phyloP scores from a whole-genome alignment of 2,888 invertebrate species.

The Mythimna impura region DNA sequence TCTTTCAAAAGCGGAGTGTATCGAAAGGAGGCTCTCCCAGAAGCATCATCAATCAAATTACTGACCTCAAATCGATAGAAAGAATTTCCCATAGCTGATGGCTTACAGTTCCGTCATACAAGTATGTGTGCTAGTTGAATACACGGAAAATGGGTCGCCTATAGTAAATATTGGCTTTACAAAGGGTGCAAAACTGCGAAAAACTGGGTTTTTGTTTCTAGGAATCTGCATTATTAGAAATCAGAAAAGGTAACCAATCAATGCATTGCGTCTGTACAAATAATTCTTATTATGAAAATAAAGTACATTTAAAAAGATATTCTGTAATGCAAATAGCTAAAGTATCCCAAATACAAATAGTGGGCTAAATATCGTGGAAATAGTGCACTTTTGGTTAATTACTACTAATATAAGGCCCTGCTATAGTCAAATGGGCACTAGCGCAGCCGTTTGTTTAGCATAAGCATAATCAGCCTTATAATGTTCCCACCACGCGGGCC shows the following conservation, averaged over 20 bases:
- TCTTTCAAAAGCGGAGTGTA: constrained; percentile 6
- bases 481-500: no score
- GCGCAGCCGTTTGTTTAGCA: no score
- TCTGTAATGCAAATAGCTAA: no score
- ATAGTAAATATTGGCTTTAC: not conserved
- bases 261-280: not conserved
- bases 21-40: constrained; percentile 1
- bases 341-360: no score
- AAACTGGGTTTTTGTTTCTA: not conserved
- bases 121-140: constrained; percentile 9
- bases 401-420: no score
- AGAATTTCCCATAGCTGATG: constrained; percentile 2
- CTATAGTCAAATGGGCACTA: no score
- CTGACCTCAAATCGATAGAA: constrained; percentile 8
- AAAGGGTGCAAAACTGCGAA: not conserved
- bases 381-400: no score
- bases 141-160: constrained; percentile 2
- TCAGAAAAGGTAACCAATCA: not conserved
- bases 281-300: not conserved
- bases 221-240: not conserved
- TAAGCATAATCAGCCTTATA: no score
- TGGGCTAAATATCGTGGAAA: no score
- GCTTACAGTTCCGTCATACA: not conserved
- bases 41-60: constrained; percentile 42
- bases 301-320: no score